Evolutionary conservation across 1,140 invertebrate species (phyloP), one percentile per base, ranked within the genome.

Genomic region (Alviniconcha marisindica): DNA sequence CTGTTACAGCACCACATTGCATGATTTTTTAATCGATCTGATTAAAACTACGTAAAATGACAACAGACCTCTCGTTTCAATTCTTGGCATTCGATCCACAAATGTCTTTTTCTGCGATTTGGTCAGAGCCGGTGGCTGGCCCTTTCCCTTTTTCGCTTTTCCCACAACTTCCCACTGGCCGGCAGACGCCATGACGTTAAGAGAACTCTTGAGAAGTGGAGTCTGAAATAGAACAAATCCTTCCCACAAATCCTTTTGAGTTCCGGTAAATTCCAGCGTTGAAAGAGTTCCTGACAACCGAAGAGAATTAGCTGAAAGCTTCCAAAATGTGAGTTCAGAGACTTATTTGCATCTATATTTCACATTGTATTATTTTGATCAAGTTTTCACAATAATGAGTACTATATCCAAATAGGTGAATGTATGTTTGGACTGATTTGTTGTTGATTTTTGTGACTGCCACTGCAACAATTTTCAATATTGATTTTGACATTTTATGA

Each of bases 151-250:
- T 82, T 91, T 91, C 12, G 78, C 48, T 83, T 91, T 91, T 38
- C 88, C 89, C 83, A 90, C 90, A 56, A 90, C 89, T 85, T 89
- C 88, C 90, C 90, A 91, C 51, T 87, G 87, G 31, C 84, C 69
- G 74, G 87, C 66, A 80, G 87, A 87, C 81, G 90, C 87, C 89
- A 90, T 90, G 76, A 82, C 76, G 60, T 42, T 66, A 28, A 21
- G 5, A 5, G 12, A 80, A 40, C 78, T 80, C 78, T 80, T 44
- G 28, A 7, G 21, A 28, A 44, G n/a, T 66, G 60, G 40, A 80
- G 56, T 36, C 38, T 3, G 33, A 5, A 44, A 38, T 24, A 0
- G 36, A 40, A 21, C 21, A 44, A 66, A 69, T 44, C n/a, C 40
- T 80, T 80, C 78, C 78, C 78, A 63, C 38, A 63, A 31, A n/a